phyloP scores from a whole-genome alignment of 2,888 invertebrate genomes.

The Eustalomyia histrio region DNA sequence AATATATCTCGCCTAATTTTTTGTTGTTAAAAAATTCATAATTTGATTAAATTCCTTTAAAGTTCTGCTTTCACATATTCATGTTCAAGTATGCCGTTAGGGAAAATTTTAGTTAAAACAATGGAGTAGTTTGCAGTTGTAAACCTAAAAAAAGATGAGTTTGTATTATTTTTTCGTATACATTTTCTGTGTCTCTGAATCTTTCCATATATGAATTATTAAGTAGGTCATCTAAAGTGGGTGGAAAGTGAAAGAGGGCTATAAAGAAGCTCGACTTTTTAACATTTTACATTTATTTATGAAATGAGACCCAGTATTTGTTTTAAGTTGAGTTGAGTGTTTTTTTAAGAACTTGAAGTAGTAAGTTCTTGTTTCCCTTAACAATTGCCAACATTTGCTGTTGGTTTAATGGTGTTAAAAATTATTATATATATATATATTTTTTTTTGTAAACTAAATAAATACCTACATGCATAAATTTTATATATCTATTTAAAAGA shows the following conservation, averaged over 20 bases:
- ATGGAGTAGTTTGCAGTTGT: constrained; percentile 1
- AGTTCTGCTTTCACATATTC: neutral
- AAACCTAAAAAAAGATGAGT: neutral
- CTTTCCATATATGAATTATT: neutral
- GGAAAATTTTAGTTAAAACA: constrained; percentile 21
- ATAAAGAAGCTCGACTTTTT: neutral
- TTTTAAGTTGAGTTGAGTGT: neutral
- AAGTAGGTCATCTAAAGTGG: neutral
- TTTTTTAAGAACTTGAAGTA: neutral
- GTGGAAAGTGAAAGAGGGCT: no score
- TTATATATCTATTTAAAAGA: constrained; percentile 5
- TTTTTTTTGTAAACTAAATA: constrained; percentile 7
- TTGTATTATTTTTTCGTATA: neutral
- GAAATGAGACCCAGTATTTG: neutral
- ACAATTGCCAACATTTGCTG: neutral
- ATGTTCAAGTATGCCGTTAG: constrained; percentile 6
- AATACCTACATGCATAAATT: constrained; percentile 9
- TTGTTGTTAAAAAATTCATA: no score
- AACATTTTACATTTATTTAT: neutral
- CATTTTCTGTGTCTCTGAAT: neutral
- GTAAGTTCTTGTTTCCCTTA: neutral
- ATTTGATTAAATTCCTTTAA: neutral
- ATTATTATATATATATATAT: neutral
- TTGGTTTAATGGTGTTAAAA: constrained; percentile 13
- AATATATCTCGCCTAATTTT: no score